Evolutionary conservation across 2,797 vertebrate species (phyloP).

Genomic region (Channallabes apus): DNA sequence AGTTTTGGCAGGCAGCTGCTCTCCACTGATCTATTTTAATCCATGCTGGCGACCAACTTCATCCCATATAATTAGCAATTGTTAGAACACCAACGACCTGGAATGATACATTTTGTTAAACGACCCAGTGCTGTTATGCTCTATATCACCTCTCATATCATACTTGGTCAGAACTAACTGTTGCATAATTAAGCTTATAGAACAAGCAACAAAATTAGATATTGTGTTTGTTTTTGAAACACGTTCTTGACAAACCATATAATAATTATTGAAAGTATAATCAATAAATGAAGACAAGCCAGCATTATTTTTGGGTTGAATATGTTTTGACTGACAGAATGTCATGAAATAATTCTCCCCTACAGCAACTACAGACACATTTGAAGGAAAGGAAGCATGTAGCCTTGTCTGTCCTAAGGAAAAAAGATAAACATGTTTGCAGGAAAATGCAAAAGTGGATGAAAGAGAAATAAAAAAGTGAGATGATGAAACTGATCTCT

Average conservation of each 20-base stretch:
- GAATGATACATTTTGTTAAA: too few relatives aligned
- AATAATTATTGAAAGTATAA: background rate
- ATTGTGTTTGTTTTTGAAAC: background rate
- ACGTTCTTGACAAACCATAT: background rate
- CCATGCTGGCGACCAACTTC: too few relatives aligned
- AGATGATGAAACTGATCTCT: background rate
- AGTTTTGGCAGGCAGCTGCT: too few relatives aligned
- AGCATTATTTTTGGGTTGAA: too few relatives aligned
- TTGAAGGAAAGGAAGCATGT: background rate
- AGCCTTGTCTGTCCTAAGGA: background rate
- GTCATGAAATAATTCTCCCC: background rate
- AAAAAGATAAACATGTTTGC: too few relatives aligned
- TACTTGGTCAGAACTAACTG: too few relatives aligned
- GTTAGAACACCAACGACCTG: too few relatives aligned
- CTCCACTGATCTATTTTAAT: too few relatives aligned
- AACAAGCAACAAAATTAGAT: background rate
- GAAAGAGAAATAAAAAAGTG: background rate
- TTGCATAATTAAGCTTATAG: background rate
- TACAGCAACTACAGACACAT: background rate
- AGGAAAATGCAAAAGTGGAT: background rate
- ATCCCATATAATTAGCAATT: too few relatives aligned
- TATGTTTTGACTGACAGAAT: too few relatives aligned
- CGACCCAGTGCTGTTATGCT: too few relatives aligned
- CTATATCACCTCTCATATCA: too few relatives aligned
- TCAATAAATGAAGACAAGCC: background rate